These are phyloP conservation scores for Cydia amplana DNA, from an alignment of 1,140 invertebrate species.

Conservation along the genomic window DNA sequence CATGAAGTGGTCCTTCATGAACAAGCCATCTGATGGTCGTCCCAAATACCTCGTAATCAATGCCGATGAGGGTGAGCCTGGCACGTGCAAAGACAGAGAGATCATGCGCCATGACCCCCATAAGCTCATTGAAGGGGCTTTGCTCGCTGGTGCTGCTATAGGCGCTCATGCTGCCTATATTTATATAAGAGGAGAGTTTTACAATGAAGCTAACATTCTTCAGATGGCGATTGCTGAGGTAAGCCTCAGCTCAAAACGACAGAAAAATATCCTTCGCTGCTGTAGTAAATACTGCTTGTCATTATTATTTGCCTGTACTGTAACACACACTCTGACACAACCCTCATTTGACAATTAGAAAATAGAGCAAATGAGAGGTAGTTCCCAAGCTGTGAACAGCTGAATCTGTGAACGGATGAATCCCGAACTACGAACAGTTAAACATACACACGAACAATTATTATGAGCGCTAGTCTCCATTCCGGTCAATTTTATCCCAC, in stretches of 20 bases:
- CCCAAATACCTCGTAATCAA: slow-evolving; percentile 99
- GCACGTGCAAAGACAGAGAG: slow-evolving; percentile 99
- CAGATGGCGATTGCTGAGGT: slow-evolving; percentile 98
- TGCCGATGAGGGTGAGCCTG: slow-evolving; percentile 99
- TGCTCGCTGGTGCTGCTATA: slow-evolving; percentile 97
- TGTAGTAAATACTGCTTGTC: neutral
- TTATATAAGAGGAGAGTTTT: slow-evolving; percentile 99
- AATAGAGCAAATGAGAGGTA: too few relatives aligned
- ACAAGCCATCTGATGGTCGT: slow-evolving; percentile 97
- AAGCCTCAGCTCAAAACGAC: slow-evolving; percentile 26
- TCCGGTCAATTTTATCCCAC: too few relatives aligned
- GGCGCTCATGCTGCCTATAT: slow-evolving; percentile 99
- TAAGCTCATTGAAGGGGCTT: slow-evolving; percentile 98
- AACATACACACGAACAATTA: too few relatives aligned
- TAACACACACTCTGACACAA: too few relatives aligned
- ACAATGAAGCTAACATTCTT: slow-evolving; percentile 99
- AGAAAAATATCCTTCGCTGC: neutral
- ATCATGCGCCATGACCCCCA: slow-evolving; percentile 99
- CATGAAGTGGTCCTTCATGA: slow-evolving; percentile 99
- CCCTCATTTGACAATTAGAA: too few relatives aligned
- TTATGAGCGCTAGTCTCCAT: too few relatives aligned
- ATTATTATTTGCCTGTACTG: neutral
- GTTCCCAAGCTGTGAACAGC: too few relatives aligned
- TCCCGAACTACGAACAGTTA: too few relatives aligned
- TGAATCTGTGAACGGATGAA: too few relatives aligned